phyloP scores from a whole-genome alignment of 2,797 vertebrate species.

The Ctenosaura bakeri region DNA sequence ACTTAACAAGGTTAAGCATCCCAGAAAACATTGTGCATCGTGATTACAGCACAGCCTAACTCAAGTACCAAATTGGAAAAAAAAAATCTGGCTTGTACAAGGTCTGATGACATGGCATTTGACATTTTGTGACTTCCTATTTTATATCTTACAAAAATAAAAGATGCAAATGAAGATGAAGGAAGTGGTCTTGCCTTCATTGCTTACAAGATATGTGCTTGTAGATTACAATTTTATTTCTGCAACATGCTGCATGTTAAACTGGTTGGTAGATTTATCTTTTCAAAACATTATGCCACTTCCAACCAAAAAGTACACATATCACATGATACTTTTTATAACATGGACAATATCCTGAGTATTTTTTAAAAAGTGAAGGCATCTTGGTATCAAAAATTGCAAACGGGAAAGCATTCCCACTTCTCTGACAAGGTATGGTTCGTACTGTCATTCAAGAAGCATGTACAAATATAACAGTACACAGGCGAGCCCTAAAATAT shows the following conservation, averaged over 20 bases:
- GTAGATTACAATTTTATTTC: conserved; percentile 7
- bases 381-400: conserved; percentile 40
- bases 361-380: conserved; percentile 41
- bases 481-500: not conserved
- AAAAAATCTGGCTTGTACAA: conserved; percentile 61
- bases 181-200: not conserved
- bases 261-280: conserved; percentile 20
- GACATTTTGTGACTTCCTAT: conserved; percentile 62
- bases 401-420: conserved; percentile 19
- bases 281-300: conserved; percentile 36
- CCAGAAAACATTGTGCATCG: conserved; percentile 76
- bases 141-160: not conserved
- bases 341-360: not conserved
- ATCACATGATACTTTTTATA: conserved; percentile 32
- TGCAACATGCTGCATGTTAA: conserved; percentile 7
- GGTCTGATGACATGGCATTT: conserved; percentile 78
- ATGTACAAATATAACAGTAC: not conserved
- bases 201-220: not conserved
- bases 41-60: conserved; percentile 76
- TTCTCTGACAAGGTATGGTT: conserved; percentile 5
- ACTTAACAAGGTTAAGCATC: conserved; percentile 80
- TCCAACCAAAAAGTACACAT: conserved; percentile 14
- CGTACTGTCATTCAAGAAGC: not conserved
- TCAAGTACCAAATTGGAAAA: conserved; percentile 66
- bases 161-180: not conserved